Conservation (phyloP, 2,888 invertebrate genomes). For the Lasioglossum malachurum region DNA sequence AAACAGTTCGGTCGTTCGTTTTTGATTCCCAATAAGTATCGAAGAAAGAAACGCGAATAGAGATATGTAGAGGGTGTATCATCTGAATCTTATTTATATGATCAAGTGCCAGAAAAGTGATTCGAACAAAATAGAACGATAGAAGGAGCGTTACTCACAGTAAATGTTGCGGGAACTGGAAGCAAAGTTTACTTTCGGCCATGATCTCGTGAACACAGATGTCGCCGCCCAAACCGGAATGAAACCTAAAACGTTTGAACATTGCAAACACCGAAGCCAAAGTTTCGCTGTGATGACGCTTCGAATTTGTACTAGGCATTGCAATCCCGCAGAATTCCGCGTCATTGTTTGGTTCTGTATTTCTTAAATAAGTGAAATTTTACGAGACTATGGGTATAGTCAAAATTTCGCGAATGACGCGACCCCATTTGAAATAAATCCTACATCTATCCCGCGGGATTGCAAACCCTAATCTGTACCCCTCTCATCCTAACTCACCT, state of each 20-base stretch:
- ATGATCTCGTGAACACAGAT: slow-evolving; percentile 97
- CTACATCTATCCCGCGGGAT: too few species aligned
- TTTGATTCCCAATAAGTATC: neutral
- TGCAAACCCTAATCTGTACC: too few species aligned
- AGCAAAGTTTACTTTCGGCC: slow-evolving; percentile 95
- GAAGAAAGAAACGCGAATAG: neutral
- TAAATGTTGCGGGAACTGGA: slow-evolving; percentile 93
- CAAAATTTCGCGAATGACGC: too few species aligned
- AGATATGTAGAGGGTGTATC: too few species aligned
- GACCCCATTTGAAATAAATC: too few species aligned
- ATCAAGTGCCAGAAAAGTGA: too few species aligned
- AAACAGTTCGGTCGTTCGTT: neutral
- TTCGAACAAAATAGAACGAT: neutral
- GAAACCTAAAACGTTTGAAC: slow-evolving; percentile 89
- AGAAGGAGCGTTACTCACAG: slow-evolving; percentile 88
- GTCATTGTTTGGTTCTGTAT: too few species aligned
- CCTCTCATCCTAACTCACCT: slow-evolving; percentile 68
- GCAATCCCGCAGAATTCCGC: too few species aligned
- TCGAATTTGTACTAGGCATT: neutral
- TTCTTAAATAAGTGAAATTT: too few species aligned
- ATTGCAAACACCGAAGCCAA: slow-evolving; percentile 55
- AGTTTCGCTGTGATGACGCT: neutral
- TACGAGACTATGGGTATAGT: too few species aligned
- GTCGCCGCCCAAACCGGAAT: slow-evolving; percentile 96
- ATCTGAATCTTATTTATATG: too few species aligned